Evolutionary conservation across 1,140 invertebrate species (phyloP), one percentile per base, ranked within the genome.

Genomic region (Ceratosolen solmsi): DNA sequence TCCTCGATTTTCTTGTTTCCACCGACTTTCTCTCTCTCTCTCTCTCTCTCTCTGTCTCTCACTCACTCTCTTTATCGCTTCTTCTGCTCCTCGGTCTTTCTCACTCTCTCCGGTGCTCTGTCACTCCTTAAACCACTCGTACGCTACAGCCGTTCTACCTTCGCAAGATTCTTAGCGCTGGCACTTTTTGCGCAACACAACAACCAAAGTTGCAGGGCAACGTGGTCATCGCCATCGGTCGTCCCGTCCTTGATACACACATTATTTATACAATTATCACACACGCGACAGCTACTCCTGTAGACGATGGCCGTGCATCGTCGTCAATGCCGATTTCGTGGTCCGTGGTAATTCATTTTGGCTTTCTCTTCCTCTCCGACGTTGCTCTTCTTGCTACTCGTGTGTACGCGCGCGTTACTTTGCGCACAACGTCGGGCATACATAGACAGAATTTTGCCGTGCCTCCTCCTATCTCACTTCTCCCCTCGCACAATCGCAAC

Each of bases 51-150:
- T 11, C 17, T 15, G 51, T 54, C 49, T 70, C 63, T 17, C 51
- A 68, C 60, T 73, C 72, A 72, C 49, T 63, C 60, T n/a, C n/a
- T n/a, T n/a, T n/a, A n/a, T n/a, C n/a, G n/a, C 51, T 74, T 51
- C 36, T 9, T 56, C 25, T 46, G 7, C 22, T 58, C 36, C 60
- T 5, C 60, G 11, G 1, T 17, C 60, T 36, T 11, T n/a, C 63
- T 5, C 33, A 11, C 27, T 2, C 33, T n/a, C 33, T 33, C 51
- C 20, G 3, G 20, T 15, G 9, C 51, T 4, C 51, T 54, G 51
- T 15, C 51, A 15, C 11, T 15, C 11, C 17, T 20, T 15, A 15
- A 13, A 46, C 41, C 41, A 5, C 41, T 13, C 41, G 41, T 13
- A 13, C 41, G 5, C 38, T 36, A 4, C 33, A 38, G 33, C 33